A percentile compares a stretch with the other conserved stretches of the same genome.
Conservation (phyloP, 2,888 invertebrate genomes). For the Crioceris asparagi region DNA sequence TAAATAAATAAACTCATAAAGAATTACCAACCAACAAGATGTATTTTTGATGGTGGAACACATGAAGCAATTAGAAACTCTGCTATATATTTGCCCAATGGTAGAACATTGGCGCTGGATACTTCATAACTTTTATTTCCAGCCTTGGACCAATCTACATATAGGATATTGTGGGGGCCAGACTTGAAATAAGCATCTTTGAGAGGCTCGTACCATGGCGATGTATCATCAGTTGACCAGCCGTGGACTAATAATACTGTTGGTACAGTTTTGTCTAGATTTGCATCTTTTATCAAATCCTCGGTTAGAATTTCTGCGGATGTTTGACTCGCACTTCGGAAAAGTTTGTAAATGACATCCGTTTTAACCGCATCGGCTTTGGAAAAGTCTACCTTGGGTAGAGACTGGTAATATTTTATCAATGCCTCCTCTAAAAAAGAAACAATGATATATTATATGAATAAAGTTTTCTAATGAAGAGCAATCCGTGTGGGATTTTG, state of each 20-base stretch:
- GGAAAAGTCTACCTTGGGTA: conserved; percentile 24
- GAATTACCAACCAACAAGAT: conserved; percentile 37
- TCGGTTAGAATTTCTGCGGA: conserved; percentile 18
- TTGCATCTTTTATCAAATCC: conserved; percentile 13
- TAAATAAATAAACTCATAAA: no score
- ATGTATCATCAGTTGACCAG: conserved; percentile 38
- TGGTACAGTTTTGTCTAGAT: conserved; percentile 19
- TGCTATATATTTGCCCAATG: conserved; percentile 37
- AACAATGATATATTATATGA: no score
- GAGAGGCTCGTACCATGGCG: conserved; percentile 29
- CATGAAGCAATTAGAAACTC: conserved; percentile 31
- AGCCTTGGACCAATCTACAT: conserved; percentile 37
- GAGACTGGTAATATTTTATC: no score
- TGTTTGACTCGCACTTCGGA: conserved; percentile 14
- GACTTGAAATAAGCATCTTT: conserved; percentile 35
- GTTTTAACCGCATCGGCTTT: conserved; percentile 19
- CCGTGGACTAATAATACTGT: conserved; percentile 42
- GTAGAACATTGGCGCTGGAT: conserved; percentile 36
- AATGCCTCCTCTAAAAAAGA: no score
- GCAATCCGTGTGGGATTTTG: no score
- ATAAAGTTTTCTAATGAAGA: no score
- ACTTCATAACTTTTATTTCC: conserved; percentile 27
- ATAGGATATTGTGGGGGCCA: conserved; percentile 37
- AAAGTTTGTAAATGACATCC: conserved; percentile 22
- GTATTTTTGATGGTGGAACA: conserved; percentile 33